Evolutionary conservation across 2,113 vertebrate genomes (phyloP).

Genomic region (Thalassarche chlororhynchos): DNA sequence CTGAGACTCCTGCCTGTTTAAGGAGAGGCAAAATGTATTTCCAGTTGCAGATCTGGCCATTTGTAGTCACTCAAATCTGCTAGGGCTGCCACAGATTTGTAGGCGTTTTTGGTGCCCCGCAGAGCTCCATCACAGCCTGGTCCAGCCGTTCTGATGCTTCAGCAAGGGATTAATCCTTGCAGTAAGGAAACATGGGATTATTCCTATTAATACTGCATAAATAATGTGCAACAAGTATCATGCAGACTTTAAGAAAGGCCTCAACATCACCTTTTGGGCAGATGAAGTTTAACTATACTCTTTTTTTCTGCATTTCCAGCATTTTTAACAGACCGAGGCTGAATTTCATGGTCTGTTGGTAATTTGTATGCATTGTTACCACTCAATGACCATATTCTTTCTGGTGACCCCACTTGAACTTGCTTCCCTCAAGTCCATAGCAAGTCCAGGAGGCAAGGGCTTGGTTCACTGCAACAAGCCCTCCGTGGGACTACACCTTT

Average conservation of each 20-base stretch:
- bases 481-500: neutral
- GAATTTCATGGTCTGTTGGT: neutral
- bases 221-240: neutral
- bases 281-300: neutral
- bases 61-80: neutral
- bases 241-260: neutral
- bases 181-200: neutral
- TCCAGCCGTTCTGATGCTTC: neutral
- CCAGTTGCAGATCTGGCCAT: neutral
- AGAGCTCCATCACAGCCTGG: neutral
- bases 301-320: neutral
- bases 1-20: neutral
- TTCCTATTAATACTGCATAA: neutral
- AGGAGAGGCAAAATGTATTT: neutral
- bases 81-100: neutral
- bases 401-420: constrained; percentile 44
- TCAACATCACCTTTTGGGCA: neutral
- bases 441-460: constrained; percentile 1
- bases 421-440: neutral
- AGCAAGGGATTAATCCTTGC: neutral
- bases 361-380: constrained; percentile 27
- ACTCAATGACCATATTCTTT: constrained; percentile 7
- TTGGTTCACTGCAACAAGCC: neutral
- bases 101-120: neutral
- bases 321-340: neutral